phyloP scores from a whole-genome alignment of 1,140 invertebrate genomes.

The Epicauta chinensis region DNA sequence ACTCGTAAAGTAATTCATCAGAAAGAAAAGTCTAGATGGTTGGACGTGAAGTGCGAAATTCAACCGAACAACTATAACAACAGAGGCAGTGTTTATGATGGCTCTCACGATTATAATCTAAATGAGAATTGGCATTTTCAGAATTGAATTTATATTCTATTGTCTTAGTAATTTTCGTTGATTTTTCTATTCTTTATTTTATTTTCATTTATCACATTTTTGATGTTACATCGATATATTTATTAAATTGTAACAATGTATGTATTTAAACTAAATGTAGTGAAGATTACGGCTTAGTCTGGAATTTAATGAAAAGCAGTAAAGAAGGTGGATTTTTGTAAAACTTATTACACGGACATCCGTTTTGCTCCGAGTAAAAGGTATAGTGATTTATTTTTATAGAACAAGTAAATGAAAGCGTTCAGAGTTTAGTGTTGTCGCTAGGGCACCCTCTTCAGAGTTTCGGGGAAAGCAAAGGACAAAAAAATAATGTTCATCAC shows the following conservation, averaged over 20 bases:
- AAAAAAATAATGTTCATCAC: slow-evolving; percentile 22
- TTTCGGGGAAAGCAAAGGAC: slow-evolving; percentile 16
- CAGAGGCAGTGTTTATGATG: not conserved
- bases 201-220: too few species aligned
- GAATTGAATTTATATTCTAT: too few species aligned
- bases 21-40: slow-evolving; percentile 11
- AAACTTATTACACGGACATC: slow-evolving; percentile 19
- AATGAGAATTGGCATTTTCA: slow-evolving; percentile 4
- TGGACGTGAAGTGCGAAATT: slow-evolving; percentile 17
- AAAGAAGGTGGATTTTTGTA: slow-evolving; percentile 17
- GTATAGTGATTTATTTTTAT: slow-evolving; percentile 20
- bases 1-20: slow-evolving; percentile 31
- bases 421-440: slow-evolving; percentile 17
- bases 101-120: slow-evolving; percentile 12
- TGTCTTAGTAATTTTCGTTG: too few species aligned
- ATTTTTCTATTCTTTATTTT: too few species aligned
- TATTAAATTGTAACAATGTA: too few species aligned
- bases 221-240: too few species aligned
- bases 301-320: slow-evolving; percentile 14
- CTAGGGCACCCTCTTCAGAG: slow-evolving; percentile 16
- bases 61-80: slow-evolving; percentile 9
- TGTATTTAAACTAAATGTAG: slow-evolving; percentile 2
- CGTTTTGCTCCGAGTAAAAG: slow-evolving; percentile 14
- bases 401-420: slow-evolving; percentile 20
- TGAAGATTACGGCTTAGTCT: slow-evolving; percentile 7